Conservation (phyloP, 2,113 vertebrate species). For the Parus major region DNA sequence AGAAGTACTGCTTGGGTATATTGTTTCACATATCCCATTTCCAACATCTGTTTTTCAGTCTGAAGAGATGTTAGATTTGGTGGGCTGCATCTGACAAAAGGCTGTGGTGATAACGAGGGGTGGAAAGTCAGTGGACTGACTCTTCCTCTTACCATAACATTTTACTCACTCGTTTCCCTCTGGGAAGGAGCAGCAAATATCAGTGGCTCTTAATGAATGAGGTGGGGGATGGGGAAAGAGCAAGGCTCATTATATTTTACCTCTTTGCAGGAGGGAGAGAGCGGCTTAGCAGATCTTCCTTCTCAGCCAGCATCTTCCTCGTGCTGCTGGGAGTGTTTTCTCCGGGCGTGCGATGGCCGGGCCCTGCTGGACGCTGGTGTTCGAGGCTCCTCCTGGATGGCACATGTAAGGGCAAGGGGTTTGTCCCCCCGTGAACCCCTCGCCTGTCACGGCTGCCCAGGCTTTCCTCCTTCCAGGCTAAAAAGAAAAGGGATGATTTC, state of each 20-base stretch:
- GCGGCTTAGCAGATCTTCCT: background rate
- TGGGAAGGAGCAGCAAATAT: background rate
- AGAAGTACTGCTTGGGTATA: background rate
- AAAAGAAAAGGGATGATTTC: background rate
- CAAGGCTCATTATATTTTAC: background rate
- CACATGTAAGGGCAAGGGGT: background rate
- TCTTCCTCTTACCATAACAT: background rate
- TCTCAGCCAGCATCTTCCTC: background rate
- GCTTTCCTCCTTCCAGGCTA: background rate
- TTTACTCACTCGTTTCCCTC: background rate
- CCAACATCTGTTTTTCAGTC: background rate
- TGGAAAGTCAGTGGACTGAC: background rate
- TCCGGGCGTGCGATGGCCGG: accelerated
- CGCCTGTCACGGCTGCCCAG: background rate
- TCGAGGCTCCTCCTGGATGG: background rate
- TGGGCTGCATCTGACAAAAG: background rate
- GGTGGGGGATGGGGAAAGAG: background rate
- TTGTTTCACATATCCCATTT: background rate
- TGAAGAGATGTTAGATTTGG: background rate
- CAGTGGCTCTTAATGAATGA: background rate
- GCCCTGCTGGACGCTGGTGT: background rate
- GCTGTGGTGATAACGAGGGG: background rate
- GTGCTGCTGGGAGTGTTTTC: background rate
- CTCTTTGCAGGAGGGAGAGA: background rate
- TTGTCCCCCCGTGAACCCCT: accelerated